Percentiles rank a stretch among this genome's conserved stretches.
phyloP scores from a whole-genome alignment of 2,888 invertebrate species.

The Scaptomyza reducta region DNA sequence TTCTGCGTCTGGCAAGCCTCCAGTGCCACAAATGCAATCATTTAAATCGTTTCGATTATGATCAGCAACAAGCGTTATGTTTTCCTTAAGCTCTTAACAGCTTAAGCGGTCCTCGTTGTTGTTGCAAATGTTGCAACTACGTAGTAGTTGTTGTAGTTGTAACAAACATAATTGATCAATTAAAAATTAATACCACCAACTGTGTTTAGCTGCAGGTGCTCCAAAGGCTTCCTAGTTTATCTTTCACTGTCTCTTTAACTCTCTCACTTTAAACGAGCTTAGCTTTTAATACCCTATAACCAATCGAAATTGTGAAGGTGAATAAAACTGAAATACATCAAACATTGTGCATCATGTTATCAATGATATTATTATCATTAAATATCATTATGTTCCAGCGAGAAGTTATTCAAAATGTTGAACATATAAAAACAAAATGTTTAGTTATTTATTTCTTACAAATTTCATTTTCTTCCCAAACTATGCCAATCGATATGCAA shows the following conservation, averaged over 20 bases:
- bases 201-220: constrained; percentile 66
- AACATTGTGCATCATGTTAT: too few species aligned
- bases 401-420: too few species aligned
- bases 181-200: constrained; percentile 74
- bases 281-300: neutral
- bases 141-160: constrained; percentile 29
- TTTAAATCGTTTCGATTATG: constrained; percentile 75
- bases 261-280: constrained; percentile 30
- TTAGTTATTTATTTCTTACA: too few species aligned
- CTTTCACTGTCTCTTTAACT: constrained; percentile 16
- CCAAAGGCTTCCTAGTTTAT: constrained; percentile 56
- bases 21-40: constrained; percentile 60
- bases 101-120: constrained; percentile 27
- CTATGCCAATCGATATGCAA: too few species aligned
- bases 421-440: too few species aligned
- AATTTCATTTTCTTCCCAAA: too few species aligned
- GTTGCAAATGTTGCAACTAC: constrained; percentile 1
- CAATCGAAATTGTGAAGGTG: neutral
- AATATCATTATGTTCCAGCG: too few species aligned
- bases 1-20: neutral
- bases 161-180: constrained; percentile 72
- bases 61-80: constrained; percentile 70
- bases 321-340: too few species aligned
- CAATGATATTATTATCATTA: too few species aligned
- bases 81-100: constrained; percentile 53